Evolutionary conservation across 2,113 vertebrate species (phyloP), one percentile per base, ranked within the genome.

Genomic region (Syngnathoides biaculeatus): DNA sequence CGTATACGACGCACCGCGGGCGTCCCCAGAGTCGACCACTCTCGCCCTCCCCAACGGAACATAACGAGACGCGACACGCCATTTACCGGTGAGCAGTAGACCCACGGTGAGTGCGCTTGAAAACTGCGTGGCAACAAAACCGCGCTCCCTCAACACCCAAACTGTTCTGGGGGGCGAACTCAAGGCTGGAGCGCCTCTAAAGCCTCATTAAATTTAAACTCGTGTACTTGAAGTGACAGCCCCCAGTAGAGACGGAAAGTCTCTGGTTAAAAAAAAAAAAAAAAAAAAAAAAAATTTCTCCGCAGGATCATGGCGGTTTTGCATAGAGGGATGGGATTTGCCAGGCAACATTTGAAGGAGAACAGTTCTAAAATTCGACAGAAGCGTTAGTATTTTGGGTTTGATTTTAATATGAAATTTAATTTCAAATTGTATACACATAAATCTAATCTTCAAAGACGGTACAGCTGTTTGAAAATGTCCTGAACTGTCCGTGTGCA

Each of bases 191-290:
- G 64, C 65, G 26, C 60, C 63, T 73, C 67, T 47, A 74, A 72
- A 69, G 35, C 65, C 73, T 80, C 73, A 82, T 80, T 79, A 68
- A 71, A 71, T 61, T 75, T 69, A 71, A 71, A 84, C 66, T 75
- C 55, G 60, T 57, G 74, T 45, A 69, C 65, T 59, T 53, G 17
- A 43, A 48, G 64, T 80, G 72, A 68, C 72, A 71, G 65, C 59
- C 26, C 50, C 72, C 57, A 64, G 69, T 56, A 69, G 57, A 67
- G 50, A n/a, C 35, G 59, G 56, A 13, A 53, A 22, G 27, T 61
- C 65, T 15, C 40, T 8, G 38, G 11, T 68, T n/a, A n/a, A n/a
- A n/a, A n/a, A n/a, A n/a, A n/a, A n/a, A n/a, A n/a, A n/a, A n/a
- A n/a, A n/a, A n/a, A n/a, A n/a, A n/a, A n/a, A n/a, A n/a, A n/a